Evolutionary conservation across 2,113 vertebrate genomes (phyloP).

Genomic region (Perca flavescens): DNA sequence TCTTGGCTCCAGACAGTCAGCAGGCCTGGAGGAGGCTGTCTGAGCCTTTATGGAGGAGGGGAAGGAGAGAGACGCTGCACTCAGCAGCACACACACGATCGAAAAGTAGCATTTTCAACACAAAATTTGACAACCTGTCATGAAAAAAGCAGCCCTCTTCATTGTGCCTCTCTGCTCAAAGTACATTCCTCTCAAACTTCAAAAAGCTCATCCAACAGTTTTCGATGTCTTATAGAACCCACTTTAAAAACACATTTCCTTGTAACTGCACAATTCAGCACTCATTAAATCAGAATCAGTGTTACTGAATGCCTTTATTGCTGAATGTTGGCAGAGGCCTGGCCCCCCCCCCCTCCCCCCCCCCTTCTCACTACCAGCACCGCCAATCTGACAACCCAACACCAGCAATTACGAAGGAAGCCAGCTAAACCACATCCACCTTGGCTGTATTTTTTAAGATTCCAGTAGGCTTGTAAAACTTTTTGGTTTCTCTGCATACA

Average conservation of each 20-base stretch:
- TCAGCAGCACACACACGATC: conserved; percentile 39
- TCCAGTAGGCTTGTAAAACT: conserved; percentile 81
- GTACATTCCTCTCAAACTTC: conserved; percentile 20
- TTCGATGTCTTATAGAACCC: conserved; percentile 18
- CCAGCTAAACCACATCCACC: conserved; percentile 85
- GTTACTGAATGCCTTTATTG: conserved; percentile 75
- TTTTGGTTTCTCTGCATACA: conserved; percentile 76
- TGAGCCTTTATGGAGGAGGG: conserved; percentile 69
- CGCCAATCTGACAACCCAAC: conserved; percentile 83
- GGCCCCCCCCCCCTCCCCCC: not conserved
- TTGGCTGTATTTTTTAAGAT: conserved; percentile 83
- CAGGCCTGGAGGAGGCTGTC: conserved; percentile 72
- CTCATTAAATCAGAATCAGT: conserved; percentile 66
- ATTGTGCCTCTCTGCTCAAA: conserved; percentile 4
- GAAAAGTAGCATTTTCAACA: conserved; percentile 43
- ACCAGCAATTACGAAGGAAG: conserved; percentile 87
- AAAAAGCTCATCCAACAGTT: conserved; percentile 28
- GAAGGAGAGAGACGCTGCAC: conserved; percentile 57
- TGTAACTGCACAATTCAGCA: conserved; percentile 55
- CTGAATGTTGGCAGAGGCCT: conserved; percentile 75
- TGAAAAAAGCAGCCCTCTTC: not conserved
- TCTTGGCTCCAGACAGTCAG: conserved; percentile 81
- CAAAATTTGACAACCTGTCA: conserved; percentile 21
- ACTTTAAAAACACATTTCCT: conserved; percentile 44
- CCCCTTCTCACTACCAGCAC: conserved; percentile 62